A percentile compares a stretch with the other conserved stretches of the same genome.
phyloP scores from a whole-genome alignment of 2,797 vertebrate species.

The Melanotaenia trifasciata region DNA sequence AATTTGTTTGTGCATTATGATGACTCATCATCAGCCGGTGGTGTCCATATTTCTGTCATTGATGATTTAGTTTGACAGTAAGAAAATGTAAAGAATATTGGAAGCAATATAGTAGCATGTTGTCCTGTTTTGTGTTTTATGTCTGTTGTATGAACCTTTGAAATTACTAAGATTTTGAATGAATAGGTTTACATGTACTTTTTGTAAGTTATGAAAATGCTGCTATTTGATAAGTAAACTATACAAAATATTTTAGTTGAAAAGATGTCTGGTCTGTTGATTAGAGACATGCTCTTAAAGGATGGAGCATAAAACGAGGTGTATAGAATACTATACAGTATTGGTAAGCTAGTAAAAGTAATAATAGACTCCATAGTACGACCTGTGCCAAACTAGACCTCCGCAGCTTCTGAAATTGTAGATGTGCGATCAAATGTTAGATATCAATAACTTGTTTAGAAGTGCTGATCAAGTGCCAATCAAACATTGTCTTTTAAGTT shows the following conservation, averaged over 20 bases:
- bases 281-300: conserved; percentile 82
- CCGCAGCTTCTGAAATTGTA: conserved; percentile 88
- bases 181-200: conserved; percentile 91
- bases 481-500: conserved; percentile 86
- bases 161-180: conserved; percentile 90
- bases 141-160: conserved; percentile 89
- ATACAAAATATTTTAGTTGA: conserved; percentile 90
- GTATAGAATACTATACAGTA: conserved; percentile 84
- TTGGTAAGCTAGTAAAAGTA: conserved; percentile 86
- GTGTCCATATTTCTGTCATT: conserved; percentile 89
- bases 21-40: conserved; percentile 85
- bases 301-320: conserved; percentile 84
- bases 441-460: conserved; percentile 88
- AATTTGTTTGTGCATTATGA: conserved; percentile 89
- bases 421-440: conserved; percentile 88
- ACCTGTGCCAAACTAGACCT: conserved; percentile 87
- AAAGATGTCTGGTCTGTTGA: conserved; percentile 87
- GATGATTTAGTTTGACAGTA: conserved; percentile 87
- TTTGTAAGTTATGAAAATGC: conserved; percentile 90
- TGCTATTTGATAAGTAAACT: conserved; percentile 91
- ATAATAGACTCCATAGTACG: conserved; percentile 86
- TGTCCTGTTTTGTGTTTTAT: conserved; percentile 90
- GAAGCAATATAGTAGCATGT: conserved; percentile 92
- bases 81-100: conserved; percentile 90
- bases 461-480: conserved; percentile 89